Percentiles rank a stretch among this genome's conserved stretches.
These are phyloP conservation scores for Callyntrura sp. DNA, from an alignment of 2,888 invertebrate species.

Conservation along the genomic window DNA sequence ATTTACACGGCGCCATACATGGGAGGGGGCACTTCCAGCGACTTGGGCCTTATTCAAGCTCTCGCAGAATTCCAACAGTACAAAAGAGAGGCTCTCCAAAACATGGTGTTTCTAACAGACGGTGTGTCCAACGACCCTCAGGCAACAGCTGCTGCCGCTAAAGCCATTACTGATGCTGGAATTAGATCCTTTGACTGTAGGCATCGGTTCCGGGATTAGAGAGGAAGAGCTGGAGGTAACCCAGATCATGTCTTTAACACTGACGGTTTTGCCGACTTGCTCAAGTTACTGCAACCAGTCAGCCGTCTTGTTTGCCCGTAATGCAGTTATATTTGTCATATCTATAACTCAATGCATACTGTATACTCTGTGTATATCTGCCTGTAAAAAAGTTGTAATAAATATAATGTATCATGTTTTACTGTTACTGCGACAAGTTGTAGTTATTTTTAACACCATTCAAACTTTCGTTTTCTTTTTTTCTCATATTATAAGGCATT, in stretches of 20 bases:
- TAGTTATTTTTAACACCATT: too few species aligned
- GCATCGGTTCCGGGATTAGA: slow-evolving; percentile 11
- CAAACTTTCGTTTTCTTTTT: too few species aligned
- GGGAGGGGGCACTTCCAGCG: not conserved
- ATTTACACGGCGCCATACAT: slow-evolving; percentile 36
- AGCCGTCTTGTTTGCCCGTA: slow-evolving; percentile 45
- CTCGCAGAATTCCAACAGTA: not conserved
- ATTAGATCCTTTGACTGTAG: slow-evolving; percentile 53
- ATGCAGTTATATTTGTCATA: too few species aligned
- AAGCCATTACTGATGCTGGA: slow-evolving; percentile 22
- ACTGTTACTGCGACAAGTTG: too few species aligned
- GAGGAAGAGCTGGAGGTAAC: slow-evolving; percentile 15
- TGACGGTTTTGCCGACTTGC: slow-evolving; percentile 44
- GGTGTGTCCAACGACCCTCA: slow-evolving; percentile 10
- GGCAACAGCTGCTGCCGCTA: slow-evolving; percentile 12
- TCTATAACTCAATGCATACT: too few species aligned
- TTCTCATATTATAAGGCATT: too few species aligned
- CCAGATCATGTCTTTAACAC: slow-evolving; percentile 46
- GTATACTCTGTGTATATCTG: too few species aligned
- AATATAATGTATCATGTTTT: too few species aligned
- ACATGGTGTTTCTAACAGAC: slow-evolving; percentile 60
- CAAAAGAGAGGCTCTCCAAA: slow-evolving; percentile 21
- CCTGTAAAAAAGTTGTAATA: too few species aligned
- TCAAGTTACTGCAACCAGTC: slow-evolving; percentile 34
- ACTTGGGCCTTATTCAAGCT: slow-evolving; percentile 26